phyloP scores from a whole-genome alignment of 2,797 vertebrate species.

The Tamandua tetradactyla region DNA sequence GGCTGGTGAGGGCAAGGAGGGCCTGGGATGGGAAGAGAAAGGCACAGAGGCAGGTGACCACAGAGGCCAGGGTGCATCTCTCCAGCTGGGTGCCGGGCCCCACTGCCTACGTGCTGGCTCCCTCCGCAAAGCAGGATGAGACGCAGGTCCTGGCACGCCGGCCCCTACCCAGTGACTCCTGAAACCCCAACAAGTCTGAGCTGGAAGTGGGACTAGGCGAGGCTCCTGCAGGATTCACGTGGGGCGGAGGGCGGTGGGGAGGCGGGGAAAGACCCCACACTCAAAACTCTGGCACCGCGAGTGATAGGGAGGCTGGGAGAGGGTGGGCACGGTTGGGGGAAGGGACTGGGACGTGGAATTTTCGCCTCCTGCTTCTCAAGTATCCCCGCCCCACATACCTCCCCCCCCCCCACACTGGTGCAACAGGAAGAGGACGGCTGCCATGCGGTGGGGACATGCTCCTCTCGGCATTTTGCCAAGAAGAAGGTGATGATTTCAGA shows the following conservation, averaged over 20 bases:
- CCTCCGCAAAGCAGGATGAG: constrained; percentile 68
- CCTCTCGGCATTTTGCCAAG: constrained; percentile 41
- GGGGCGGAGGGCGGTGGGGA: constrained; percentile 8
- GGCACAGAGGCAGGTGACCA: background rate
- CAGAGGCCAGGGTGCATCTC: constrained; percentile 45
- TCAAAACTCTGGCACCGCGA: constrained; percentile 39
- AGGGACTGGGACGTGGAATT: background rate
- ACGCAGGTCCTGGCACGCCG: constrained; percentile 81
- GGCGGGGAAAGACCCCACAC: constrained; percentile 48
- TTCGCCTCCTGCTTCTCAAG: background rate
- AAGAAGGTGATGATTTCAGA: constrained; percentile 44
- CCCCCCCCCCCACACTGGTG: background rate
- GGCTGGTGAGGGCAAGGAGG: background rate
- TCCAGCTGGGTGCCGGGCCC: constrained; percentile 63
- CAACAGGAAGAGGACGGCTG: background rate
- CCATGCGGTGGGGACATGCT: background rate
- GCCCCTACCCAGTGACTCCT: constrained; percentile 74
- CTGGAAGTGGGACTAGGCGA: constrained; percentile 82
- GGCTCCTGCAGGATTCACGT: constrained; percentile 72
- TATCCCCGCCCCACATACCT: background rate
- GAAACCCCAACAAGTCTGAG: constrained; percentile 82
- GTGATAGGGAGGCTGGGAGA: background rate
- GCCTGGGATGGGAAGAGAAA: background rate
- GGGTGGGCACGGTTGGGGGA: background rate
- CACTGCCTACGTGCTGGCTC: constrained; percentile 77